Evolutionary conservation across 2,113 vertebrate species (phyloP).

Genomic region (Saccopteryx bilineata): DNA sequence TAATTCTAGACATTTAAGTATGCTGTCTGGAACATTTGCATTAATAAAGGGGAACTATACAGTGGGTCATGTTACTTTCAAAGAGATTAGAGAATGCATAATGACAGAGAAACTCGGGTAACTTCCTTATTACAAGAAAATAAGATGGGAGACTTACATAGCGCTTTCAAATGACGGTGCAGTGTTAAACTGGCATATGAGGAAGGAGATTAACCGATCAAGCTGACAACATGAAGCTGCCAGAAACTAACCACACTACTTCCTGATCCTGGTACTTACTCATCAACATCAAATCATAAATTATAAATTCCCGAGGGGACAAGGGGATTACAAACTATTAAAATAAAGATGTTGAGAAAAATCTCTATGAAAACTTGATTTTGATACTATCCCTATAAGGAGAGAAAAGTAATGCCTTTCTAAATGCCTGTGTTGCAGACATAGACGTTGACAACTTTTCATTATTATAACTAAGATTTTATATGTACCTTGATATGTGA

Average conservation of each 20-base stretch:
- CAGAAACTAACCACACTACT: not conserved
- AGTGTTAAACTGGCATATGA: not conserved
- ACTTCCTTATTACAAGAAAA: slow-evolving; percentile 58
- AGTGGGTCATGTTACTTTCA: slow-evolving; percentile 71
- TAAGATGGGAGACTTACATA: not conserved
- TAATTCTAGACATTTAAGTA: slow-evolving; percentile 82
- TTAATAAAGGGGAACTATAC: slow-evolving; percentile 71
- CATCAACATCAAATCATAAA: slow-evolving; percentile 48
- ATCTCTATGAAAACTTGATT: slow-evolving; percentile 32
- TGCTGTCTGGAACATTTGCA: slow-evolving; percentile 71
- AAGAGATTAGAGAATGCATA: slow-evolving; percentile 76
- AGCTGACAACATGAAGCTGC: slow-evolving; percentile 22
- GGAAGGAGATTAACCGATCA: slow-evolving; percentile 34
- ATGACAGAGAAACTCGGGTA: slow-evolving; percentile 61
- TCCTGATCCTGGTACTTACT: not conserved
- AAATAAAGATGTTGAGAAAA: slow-evolving; percentile 5
- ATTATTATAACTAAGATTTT: not conserved
- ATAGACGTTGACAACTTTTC: not conserved
- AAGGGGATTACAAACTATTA: slow-evolving; percentile 3
- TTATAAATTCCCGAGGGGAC: not conserved
- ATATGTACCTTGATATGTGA: not conserved
- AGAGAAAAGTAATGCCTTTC: not conserved
- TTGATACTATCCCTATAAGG: not conserved
- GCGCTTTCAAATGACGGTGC: slow-evolving; percentile 58
- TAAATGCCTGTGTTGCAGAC: not conserved